Percentiles rank a stretch among this genome's conserved stretches.
phyloP scores from a whole-genome alignment of 30 jellyfish, hydroid and myxozoan genomes.

The Hydractinia echinata region DNA sequence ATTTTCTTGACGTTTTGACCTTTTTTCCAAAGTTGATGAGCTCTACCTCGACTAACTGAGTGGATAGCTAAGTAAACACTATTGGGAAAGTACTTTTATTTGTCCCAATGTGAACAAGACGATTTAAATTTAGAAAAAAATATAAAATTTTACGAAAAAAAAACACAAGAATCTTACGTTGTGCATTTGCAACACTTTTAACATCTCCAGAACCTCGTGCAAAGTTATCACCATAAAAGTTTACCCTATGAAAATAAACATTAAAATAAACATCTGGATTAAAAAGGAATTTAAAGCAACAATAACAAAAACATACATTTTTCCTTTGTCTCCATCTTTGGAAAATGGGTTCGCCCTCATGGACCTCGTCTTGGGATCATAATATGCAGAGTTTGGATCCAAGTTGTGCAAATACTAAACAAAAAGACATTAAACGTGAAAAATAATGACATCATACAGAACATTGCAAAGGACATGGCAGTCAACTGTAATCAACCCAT shows the following conservation, averaged over 20 bases:
- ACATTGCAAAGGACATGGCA: no score
- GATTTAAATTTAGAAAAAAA: no score
- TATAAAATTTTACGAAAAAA: no score
- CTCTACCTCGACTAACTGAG: no score
- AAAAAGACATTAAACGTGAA: not conserved
- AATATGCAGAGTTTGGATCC: slow-evolving; percentile 93
- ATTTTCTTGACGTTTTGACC: no score
- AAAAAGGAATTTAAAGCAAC: not conserved
- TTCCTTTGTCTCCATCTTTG: slow-evolving; percentile 67
- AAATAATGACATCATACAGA: no score
- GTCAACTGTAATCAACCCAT: no score
- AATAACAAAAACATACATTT: slow-evolving; percentile 43
- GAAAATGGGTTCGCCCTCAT: slow-evolving; percentile 89
- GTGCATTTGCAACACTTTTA: slow-evolving; percentile 77
- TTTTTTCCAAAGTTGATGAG: no score
- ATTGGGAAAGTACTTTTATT: no score
- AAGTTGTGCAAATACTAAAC: slow-evolving; percentile 82
- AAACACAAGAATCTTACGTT: slow-evolving; percentile 33
- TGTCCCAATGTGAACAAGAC: no score
- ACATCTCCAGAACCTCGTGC: slow-evolving; percentile 88
- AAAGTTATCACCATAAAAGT: slow-evolving; percentile 88
- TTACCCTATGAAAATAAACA: slow-evolving; percentile 48
- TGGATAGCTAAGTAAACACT: no score
- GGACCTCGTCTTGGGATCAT: slow-evolving; percentile 98
- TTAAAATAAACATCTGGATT: not conserved